Evolutionary conservation across 64 coral and sea anemone genomes (phyloP), one percentile per base, ranked within the genome.

Genomic region (Pocillopora damicornis): DNA sequence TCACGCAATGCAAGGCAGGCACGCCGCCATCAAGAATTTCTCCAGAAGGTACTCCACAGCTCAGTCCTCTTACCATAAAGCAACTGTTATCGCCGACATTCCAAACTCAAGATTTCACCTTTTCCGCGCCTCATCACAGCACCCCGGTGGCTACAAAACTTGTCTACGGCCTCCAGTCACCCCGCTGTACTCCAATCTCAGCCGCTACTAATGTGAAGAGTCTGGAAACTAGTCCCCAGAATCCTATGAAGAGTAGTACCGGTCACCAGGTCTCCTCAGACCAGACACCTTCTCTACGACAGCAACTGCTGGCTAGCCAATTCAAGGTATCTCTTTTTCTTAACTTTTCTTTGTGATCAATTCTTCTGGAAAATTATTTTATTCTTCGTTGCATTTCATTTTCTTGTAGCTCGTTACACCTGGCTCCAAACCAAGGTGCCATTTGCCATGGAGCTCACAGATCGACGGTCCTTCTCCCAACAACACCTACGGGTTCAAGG

Each of bases 381-480:
- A 9, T 61, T 25, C 9, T 63, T 75, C 74, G 30, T 16, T 22
- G 20, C 13, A 30, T 64, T 11, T 72, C 17, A 56, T 61, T 78
- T 90, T 15, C 58, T 13, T 10, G 15, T 42, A 95, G 94, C 87
- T 92, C 35, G 71, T 89, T 37, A 89, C 87, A 20, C 94, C 94
- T 17, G 87, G 78, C 17, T 68, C 64, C 25, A 58, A 36, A 20
- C 61, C 58, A 18, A 86, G 88, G 86, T 79, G 88, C 66, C 17
- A 45, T 58, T 74, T 77, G 51, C 90, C 79, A 12, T 86, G 80
- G 26, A 86, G 82, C 17, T 98, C 96, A 35, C 81, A 94, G n/a
- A 92, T 98, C 58, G 95, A 98, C 66, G 95, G 95, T 15, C 91
- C 91, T 13, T 98, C 95, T 42, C 95, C 85, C 14, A 89, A 93